Evolutionary conservation across 1,140 invertebrate species (phyloP).

Genomic region (Hermatobates lingyangjiaoensis): DNA sequence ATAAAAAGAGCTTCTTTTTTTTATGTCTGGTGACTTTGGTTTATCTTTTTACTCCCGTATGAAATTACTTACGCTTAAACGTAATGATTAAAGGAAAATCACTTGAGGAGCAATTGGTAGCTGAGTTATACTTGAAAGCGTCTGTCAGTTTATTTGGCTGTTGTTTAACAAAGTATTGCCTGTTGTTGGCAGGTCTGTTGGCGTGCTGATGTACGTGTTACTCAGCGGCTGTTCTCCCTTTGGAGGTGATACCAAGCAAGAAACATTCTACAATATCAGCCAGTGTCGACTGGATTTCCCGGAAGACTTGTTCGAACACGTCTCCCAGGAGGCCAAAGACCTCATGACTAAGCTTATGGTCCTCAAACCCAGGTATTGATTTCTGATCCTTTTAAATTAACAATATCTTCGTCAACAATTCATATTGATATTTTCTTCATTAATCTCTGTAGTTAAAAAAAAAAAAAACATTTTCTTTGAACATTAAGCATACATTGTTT

Average conservation of each 20-base stretch:
- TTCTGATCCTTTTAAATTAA: background rate
- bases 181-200: conserved; percentile 40
- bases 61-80: no score
- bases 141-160: no score
- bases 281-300: conserved; percentile 75
- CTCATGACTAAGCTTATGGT: conserved; percentile 39
- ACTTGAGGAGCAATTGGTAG: no score
- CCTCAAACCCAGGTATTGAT: conserved; percentile 16
- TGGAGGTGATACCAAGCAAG: conserved; percentile 81
- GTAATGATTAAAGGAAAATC: no score
- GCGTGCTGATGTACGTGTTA: conserved; percentile 80
- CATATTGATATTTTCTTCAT: background rate
- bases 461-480: background rate
- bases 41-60: no score
- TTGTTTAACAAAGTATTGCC: no score
- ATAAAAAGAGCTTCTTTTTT: no score
- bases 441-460: background rate
- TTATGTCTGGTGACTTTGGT: no score
- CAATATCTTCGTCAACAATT: background rate
- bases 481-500: background rate
- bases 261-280: conserved; percentile 85
- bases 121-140: no score
- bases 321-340: conserved; percentile 63
- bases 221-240: conserved; percentile 82
- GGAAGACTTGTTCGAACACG: conserved; percentile 64